These are phyloP conservation scores for Aulostomus chinensis DNA, from an alignment of 2,797 vertebrate genomes.

Conservation along the genomic window DNA sequence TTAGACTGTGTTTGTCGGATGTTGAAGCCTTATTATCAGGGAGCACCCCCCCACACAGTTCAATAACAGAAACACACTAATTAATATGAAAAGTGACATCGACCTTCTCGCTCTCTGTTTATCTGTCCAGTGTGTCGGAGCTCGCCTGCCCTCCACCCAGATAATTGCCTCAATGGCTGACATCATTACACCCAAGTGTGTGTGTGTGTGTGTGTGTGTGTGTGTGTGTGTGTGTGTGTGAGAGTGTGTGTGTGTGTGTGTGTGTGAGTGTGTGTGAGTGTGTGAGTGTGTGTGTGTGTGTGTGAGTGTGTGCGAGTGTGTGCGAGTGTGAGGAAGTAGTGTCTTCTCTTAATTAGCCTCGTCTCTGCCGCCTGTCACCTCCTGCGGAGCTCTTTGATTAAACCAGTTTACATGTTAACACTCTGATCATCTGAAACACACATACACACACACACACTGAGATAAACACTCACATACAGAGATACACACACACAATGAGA, in stretches of 20 bases:
- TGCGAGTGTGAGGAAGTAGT: conserved; percentile 10
- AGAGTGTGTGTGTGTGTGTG: not conserved
- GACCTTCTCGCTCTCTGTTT: conserved; percentile 36
- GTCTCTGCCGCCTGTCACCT: conserved; percentile 35
- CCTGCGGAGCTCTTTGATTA: conserved; percentile 55
- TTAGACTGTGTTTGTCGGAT: not conserved
- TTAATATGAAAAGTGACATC: conserved; percentile 48
- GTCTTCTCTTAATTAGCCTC: conserved; percentile 55
- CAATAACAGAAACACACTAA: conserved; percentile 46
- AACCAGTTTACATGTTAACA: conserved; percentile 47
- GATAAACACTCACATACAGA: conserved; percentile 1
- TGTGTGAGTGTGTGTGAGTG: conserved; percentile 10
- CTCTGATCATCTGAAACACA: conserved; percentile 24
- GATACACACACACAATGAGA: not conserved
- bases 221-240: not conserved
- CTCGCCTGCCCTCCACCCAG: conserved; percentile 28
- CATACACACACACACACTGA: conserved; percentile 4
- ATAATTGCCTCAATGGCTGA: conserved; percentile 51
- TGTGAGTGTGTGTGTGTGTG: conserved; percentile 9
- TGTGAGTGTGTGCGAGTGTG: not conserved
- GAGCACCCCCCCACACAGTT: conserved; percentile 5
- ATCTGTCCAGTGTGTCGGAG: conserved; percentile 27
- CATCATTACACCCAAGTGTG: conserved; percentile 24
- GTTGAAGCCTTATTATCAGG: conserved; percentile 42
- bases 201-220: not conserved